These are phyloP conservation scores for Pangasius krempfi DNA, from an alignment of 2,797 vertebrate species.

Conservation along the genomic window DNA sequence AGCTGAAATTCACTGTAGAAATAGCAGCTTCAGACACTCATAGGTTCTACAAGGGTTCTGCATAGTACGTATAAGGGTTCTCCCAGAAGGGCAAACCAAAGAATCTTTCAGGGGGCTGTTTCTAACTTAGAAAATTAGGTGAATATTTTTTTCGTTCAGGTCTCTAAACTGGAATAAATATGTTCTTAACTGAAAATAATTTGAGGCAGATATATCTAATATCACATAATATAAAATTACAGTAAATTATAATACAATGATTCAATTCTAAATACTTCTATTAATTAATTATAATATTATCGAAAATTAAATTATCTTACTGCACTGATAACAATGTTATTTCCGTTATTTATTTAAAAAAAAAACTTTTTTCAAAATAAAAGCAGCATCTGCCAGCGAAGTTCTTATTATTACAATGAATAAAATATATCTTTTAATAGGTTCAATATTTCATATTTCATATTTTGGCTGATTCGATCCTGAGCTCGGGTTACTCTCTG, in stretches of 20 bases:
- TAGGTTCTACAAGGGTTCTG: neutral
- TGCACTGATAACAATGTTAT: neutral
- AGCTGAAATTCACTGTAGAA: neutral
- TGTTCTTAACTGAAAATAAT: neutral
- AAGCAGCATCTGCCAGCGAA: neutral
- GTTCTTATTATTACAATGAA: neutral
- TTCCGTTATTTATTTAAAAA: neutral
- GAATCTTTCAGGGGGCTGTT: neutral
- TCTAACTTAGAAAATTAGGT: neutral
- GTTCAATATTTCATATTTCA: neutral
- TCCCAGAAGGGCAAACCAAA: neutral
- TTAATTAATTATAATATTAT: too few relatives aligned
- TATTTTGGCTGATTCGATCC: neutral
- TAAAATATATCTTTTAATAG: neutral
- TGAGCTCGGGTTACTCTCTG: neutral
- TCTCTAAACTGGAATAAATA: neutral
- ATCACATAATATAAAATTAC: neutral
- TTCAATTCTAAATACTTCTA: neutral
- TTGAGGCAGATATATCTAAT: neutral
- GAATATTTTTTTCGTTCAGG: neutral
- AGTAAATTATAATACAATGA: neutral
- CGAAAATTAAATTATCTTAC: neutral
- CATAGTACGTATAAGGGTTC: neutral
- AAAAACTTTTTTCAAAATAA: neutral
- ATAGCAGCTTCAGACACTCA: neutral